Base-by-base conservation (phyloP, 2,888 invertebrate genomes). In the Dryocosmus kuriphilus region DNA sequence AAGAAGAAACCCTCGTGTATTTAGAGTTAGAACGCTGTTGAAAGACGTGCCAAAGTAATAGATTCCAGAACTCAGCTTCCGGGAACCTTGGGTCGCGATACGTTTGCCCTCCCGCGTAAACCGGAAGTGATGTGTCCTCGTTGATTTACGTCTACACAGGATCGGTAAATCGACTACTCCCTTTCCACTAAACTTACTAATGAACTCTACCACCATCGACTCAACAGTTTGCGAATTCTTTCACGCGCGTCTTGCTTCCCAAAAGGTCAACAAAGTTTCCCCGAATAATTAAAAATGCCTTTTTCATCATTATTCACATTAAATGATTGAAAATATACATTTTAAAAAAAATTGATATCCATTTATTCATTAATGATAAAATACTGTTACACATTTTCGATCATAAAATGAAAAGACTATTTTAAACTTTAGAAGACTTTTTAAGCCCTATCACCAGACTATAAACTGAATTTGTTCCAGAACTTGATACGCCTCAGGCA, bases 61-160 rank as follows among this genome's bases (percentile, higher is more conserved):
- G 85, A 83, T 85, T 84, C 79, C 78, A 67, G 81, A 83, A 82
- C 79, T 82, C 82, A 82, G 82, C 81, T 84, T 85, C 84, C 85
- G 85, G 85, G 82, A 82, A 79, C 80, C 83, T 82, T 83, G 83
- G 81, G 80, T 77, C 75, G 65, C 75, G 77, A 79, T 76, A 78
- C 78, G 77, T 78, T 81, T 79, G 76, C 63, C 76, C 75, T 80
- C 80, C 78, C 81, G 84, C 79, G 81, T 81, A 82, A 83, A 85
- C 84, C 86, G 88, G 88, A 88, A 88, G 85, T 82, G 85, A 88
- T 87, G 87, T 84, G 84, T 88, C 86, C 86, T 73, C 81, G 78
- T 82, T 88, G 89, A 89, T 88, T 86, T 88, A 88, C 85, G 85
- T 75, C 16, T 46, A 71, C 67, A 27, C 46, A 9, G 51, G 30